A percentile compares a stretch with the other conserved stretches of the same genome.
phyloP scores from a whole-genome alignment of 2,888 invertebrate species.

The Pachycephus smyrnensis region DNA sequence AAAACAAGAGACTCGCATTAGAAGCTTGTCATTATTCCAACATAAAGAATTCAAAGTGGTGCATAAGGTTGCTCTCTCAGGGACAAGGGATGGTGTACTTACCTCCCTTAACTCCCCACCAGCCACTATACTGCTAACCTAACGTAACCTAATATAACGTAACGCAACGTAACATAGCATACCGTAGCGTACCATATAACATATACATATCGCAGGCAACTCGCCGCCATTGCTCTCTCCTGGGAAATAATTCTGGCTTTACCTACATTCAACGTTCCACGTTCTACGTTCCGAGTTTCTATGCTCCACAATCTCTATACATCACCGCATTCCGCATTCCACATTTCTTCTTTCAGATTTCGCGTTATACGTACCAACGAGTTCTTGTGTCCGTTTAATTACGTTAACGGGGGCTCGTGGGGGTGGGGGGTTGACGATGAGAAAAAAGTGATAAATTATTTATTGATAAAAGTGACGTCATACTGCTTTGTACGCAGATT shows the following conservation, averaged over 20 bases:
- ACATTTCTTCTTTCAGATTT: too few relatives aligned
- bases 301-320: too few relatives aligned
- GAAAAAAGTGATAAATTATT: too few relatives aligned
- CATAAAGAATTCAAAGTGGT: conserved; percentile 53
- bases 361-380: too few relatives aligned
- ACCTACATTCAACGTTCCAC: conserved; percentile 5
- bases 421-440: too few relatives aligned
- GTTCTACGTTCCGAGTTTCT: too few relatives aligned
- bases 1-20: conserved; percentile 35
- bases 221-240: conserved; percentile 22
- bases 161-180: conserved; percentile 16
- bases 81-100: conserved; percentile 23
- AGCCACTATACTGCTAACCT: not conserved
- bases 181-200: conserved; percentile 7
- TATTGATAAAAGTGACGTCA: too few relatives aligned
- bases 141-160: conserved; percentile 22
- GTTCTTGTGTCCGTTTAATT: too few relatives aligned
- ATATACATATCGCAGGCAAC: conserved; percentile 8
- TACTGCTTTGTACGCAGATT: too few relatives aligned
- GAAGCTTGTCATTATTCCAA: conserved; percentile 49
- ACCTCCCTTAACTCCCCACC: conserved; percentile 1
- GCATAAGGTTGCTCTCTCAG: conserved; percentile 37
- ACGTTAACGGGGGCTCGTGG: too few relatives aligned
- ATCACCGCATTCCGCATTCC: too few relatives aligned
- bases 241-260: conserved; percentile 40